Evolutionary conservation across 2,888 invertebrate genomes (phyloP), one percentile per base, ranked within the genome.

Genomic region (Macaria liturata): DNA sequence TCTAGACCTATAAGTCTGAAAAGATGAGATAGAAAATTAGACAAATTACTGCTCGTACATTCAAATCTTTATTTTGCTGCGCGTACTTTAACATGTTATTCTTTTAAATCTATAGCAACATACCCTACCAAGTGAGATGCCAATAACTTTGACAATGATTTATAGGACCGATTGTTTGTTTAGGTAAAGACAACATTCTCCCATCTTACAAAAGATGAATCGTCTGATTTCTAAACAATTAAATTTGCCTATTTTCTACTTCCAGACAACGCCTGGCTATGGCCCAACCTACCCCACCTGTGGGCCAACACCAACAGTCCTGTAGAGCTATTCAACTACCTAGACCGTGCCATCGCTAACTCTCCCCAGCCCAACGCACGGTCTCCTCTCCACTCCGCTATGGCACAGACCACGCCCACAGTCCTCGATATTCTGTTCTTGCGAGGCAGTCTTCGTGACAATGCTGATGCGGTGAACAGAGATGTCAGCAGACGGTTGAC

Each of bases 341-440:
- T 92, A 71, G 92, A 92, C 72, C 71, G 72, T 8, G 83, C 84
- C 32, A 86, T 92, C 64, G 68, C 79, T 61, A 78, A 80, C 52
- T 88, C 92, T 47, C 89, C 88, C 31, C 86, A 74, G 47, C 79
- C 86, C 0, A 68, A 84, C 55, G 84, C 86, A 20, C 85, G 89
- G 3, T 89, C 91, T 7, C 93, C 93, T 0, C 75, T 94, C 68
- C 92, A 92, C 82, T 94, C 95, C 0, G 94, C 95, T 6, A 96
- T 96, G 96, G 95, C 95, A 0, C 95, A 96, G 81, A 88, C 95
- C 48, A 96, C 96, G 0, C 95, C 95, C 0, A 93, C 93, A 44
- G 89, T 94, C 0, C 81, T 93, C 39, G 94, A 95, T 68, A 93
- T 95, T 30, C 78, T 95, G 7, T 87, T 94, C 62, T 84, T 93